Base-by-base conservation (phyloP, 2,113 vertebrate genomes). In the Trichechus manatus region DNA sequence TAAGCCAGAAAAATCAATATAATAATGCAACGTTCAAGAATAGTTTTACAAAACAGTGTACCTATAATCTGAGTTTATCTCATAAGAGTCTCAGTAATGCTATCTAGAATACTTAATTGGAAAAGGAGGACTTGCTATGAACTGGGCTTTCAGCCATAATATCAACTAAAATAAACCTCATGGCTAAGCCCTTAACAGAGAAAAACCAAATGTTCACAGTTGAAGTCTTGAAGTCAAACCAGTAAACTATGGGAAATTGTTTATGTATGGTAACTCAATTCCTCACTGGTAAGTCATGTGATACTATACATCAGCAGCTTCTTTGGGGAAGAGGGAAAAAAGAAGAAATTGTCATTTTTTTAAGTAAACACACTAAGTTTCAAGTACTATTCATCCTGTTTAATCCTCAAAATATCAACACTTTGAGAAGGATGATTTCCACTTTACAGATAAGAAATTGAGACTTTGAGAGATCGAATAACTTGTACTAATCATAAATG, bases 341-440 rank as follows among this genome's bases (percentile, higher is more conserved):
- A 5, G 31, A 72, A 25, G 64, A 68, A 68, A 87, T 59, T 78
- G 31, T 15, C 39, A 19, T 63, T 50, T 47, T 59, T 79, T 61
- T 80, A 56, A 87, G 8, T 82, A 47, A 88, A 9, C 39, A 85
- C 64, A 64, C 68, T 78, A 78, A 89, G 33, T 72, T 94, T 87
- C 31, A 87, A 87, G 10, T 87, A 92, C 4, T 79, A 83, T 31
- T 91, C 9, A 89, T 68, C 8, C 14, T 89, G 20, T 79, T 87
- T 90, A 87, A 66, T 9, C 50, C 53, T 95, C 22, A 96, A 96
- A 90, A 81, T 31, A 89, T 44, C 31, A 96, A 79, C 42, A 84
- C 29, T 93, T 89, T 91, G 15, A 90, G 4, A 87, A 93, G 39
- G 42, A 63, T 33, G 9, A 90, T 80, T 84, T 97, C 15, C 33